A percentile compares a stretch with the other conserved stretches of the same genome.
These are phyloP conservation scores for Elaphurus davidianus DNA, from an alignment of 2,113 vertebrate genomes.

Conservation along the genomic window DNA sequence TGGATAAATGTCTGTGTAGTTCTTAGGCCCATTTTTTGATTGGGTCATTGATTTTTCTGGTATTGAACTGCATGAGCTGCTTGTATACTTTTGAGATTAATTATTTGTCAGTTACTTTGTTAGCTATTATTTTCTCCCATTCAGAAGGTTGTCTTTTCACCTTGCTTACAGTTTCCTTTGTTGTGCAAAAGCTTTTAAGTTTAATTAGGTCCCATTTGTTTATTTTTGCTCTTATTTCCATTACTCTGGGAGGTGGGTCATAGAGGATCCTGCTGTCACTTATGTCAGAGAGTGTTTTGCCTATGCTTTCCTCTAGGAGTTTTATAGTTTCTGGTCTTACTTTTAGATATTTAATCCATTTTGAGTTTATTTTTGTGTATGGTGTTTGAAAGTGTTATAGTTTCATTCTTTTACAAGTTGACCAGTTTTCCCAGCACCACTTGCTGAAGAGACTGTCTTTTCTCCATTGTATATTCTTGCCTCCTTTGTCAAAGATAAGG, in stretches of 20 bases:
- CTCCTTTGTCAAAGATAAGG: neutral
- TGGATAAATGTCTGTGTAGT: neutral
- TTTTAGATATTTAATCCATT: neutral
- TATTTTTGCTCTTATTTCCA: neutral
- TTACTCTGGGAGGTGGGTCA: neutral
- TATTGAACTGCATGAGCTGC: neutral
- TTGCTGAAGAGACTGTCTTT: neutral
- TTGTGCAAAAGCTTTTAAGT: neutral
- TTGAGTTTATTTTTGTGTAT: neutral
- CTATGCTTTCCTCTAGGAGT: neutral
- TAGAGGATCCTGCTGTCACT: neutral
- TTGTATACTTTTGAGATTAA: neutral
- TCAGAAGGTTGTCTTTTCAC: neutral
- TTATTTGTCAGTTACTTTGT: neutral
- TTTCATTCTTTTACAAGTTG: neutral
- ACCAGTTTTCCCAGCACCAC: neutral
- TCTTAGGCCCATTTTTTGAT: neutral
- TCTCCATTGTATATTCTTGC: neutral
- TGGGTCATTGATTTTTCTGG: fast-evolving
- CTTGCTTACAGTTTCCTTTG: neutral
- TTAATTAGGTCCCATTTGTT: neutral
- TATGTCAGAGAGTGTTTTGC: neutral
- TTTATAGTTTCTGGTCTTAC: neutral
- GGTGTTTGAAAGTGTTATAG: neutral
- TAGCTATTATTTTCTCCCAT: neutral